Base-by-base conservation (phyloP, 2,797 vertebrate species). In the Melanogrammus aeglefinus region DNA sequence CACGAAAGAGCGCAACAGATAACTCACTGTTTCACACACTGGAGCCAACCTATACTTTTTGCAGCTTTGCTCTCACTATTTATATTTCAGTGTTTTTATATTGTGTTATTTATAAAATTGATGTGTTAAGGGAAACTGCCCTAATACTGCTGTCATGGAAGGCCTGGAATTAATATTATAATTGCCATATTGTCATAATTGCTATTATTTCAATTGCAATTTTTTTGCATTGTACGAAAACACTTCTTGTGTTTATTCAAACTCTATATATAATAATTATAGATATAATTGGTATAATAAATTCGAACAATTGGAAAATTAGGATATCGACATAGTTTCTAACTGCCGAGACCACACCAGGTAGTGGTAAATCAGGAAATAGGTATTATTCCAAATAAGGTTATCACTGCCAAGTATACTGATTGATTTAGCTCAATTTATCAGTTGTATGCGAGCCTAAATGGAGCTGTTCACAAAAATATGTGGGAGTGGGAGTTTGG, bases 401-500 rank as follows among this genome's bases (percentile, higher is more conserved):
- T 63, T 24, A 63, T 63, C 57, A 63, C 57, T 63, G 57, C 57
- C 57, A n/a, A 63, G 57, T 24, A 24, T 63, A 21, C 57, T 63
- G 57, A 63, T 63, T 63, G 57, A 63, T 63, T 63, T 63, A 63
- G 21, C 21, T 63, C 21, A 57, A 63, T 63, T 63, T n/a, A 24
- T 63, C 57, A 63, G 57, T 63, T 63, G 57, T n/a, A 24, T 63
- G 57, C n/a, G 57, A 63, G 57, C 57, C 57, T 63, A 63, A 63
- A 63, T 63, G 57, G 57, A 24, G 57, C 21, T 63, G 57, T 24
- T 63, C 57, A 63, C 57, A 24, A n/a, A 63, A 63, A 24, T 24
- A 63, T 63, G 57, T 63, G 57, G 57, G 57, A 63, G 57, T 63
- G 57, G 57, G 57, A 63, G 57, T 63, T 63, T 63, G 24, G 57